Percentiles rank a stretch among this genome's conserved stretches.
phyloP scores from a whole-genome alignment of 2,797 vertebrate species.

The Xiphophorus birchmanni region DNA sequence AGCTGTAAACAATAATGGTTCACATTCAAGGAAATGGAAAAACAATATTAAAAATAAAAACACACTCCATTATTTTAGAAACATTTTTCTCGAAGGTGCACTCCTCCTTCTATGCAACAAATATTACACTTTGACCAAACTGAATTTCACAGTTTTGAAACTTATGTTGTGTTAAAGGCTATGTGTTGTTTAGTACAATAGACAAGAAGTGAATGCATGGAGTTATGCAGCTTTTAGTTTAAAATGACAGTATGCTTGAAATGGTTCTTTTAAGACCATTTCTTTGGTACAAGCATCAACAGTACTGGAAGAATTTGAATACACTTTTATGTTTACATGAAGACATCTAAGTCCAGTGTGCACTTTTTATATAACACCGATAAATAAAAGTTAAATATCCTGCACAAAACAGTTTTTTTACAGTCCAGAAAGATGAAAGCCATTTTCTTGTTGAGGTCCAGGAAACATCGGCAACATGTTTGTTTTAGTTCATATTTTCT shows the following conservation, averaged over 20 bases:
- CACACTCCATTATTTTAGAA: neutral
- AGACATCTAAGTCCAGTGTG: neutral
- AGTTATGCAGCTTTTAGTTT: neutral
- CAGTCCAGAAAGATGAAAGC: neutral
- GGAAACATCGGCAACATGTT: constrained; percentile 6
- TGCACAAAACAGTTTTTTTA: neutral
- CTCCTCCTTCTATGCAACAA: neutral
- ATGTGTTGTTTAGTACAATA: neutral
- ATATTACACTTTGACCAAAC: neutral
- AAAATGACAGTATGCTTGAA: neutral
- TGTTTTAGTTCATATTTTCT: constrained; percentile 4
- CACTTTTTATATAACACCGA: neutral
- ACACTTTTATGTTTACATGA: neutral
- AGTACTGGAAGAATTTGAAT: neutral
- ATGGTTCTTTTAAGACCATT: neutral
- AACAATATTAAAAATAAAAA: neutral
- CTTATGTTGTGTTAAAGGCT: neutral
- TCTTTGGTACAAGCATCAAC: constrained; percentile 30
- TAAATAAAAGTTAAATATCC: neutral
- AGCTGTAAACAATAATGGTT: neutral
- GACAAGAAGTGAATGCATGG: neutral
- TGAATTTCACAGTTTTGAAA: neutral
- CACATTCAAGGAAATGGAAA: neutral
- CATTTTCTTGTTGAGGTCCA: constrained; percentile 8
- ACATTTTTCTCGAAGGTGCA: neutral